These are phyloP conservation scores for Oreochromis niloticus DNA, from an alignment of 2,113 vertebrate genomes.

Conservation along the genomic window DNA sequence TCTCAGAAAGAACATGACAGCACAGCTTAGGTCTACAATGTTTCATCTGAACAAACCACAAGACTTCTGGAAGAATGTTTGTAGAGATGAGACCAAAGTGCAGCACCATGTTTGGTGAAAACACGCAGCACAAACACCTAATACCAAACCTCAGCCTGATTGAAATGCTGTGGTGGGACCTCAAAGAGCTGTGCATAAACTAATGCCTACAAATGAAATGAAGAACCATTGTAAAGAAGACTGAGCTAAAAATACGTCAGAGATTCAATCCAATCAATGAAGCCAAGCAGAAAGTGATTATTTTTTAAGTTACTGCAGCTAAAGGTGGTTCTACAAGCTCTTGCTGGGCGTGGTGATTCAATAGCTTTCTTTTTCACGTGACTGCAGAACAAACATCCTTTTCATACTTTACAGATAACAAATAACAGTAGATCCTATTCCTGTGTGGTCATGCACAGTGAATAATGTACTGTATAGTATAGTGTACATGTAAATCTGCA, in stretches of 20 bases:
- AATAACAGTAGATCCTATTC: neutral
- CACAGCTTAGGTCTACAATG: neutral
- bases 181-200: neutral
- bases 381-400: neutral
- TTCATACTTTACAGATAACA: neutral
- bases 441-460: neutral
- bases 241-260: neutral
- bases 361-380: neutral
- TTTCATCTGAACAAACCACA: neutral
- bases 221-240: neutral
- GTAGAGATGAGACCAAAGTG: neutral
- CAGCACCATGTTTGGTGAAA: neutral
- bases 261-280: neutral
- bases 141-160: neutral
- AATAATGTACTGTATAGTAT: neutral
- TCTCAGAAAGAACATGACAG: neutral
- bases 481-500: neutral
- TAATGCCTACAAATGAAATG: neutral
- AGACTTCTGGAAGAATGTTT: neutral
- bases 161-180: neutral
- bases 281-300: neutral
- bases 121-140: neutral
- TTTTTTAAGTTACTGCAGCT: neutral
- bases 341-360: accelerated
- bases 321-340: neutral